phyloP scores from a whole-genome alignment of 2,797 vertebrate genomes.

The Peromyscus aztecus region DNA sequence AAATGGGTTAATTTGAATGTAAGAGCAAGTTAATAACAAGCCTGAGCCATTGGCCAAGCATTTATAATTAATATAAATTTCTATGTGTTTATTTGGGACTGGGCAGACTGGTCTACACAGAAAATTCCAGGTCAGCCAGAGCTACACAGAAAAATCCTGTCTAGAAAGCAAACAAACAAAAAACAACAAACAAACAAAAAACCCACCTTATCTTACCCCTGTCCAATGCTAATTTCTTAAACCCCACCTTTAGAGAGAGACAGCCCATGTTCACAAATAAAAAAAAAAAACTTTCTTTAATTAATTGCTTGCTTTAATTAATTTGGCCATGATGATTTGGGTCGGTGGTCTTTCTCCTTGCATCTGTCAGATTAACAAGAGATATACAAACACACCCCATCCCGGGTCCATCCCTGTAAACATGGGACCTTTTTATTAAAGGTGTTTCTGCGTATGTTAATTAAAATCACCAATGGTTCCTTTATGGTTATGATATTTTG shows the following conservation, averaged over 20 bases:
- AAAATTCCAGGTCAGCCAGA: too few relatives aligned
- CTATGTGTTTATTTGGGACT: too few relatives aligned
- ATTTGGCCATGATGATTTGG: not conserved
- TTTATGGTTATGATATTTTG: not conserved
- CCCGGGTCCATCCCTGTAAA: not conserved
- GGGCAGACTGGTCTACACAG: too few relatives aligned
- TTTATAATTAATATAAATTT: too few relatives aligned
- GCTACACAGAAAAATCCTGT: too few relatives aligned
- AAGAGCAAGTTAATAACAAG: too few relatives aligned
- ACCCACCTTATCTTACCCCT: not conserved
- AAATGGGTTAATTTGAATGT: too few relatives aligned
- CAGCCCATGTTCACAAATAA: not conserved
- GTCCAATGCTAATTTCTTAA: not conserved
- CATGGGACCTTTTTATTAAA: not conserved
- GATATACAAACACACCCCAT: not conserved
- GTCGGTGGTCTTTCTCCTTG: not conserved
- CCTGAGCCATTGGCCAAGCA: too few relatives aligned
- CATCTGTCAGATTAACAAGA: not conserved
- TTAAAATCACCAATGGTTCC: not conserved
- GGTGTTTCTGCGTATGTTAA: not conserved
- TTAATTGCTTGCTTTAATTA: not conserved
- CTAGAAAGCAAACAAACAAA: too few relatives aligned
- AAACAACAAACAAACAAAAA: too few relatives aligned
- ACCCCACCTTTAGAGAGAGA: not conserved
- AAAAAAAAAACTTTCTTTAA: not conserved